Evolutionary conservation across 30 jellyfish, hydroid and myxozoan genomes (phyloP).

Genomic region (Hydra vulgaris): DNA sequence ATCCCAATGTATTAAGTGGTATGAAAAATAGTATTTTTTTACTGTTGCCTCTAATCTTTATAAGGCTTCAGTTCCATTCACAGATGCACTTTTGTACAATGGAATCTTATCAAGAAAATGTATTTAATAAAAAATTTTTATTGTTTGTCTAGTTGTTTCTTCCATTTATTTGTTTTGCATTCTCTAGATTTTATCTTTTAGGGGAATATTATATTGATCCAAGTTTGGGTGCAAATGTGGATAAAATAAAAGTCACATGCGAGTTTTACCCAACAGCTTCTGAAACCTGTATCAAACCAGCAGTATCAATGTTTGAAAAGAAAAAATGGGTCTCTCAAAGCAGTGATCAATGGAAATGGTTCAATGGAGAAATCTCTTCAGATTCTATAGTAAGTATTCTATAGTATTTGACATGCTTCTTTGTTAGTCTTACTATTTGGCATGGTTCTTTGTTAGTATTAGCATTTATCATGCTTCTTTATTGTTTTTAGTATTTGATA

Average conservation of each 20-base stretch:
- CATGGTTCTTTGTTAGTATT: not conserved
- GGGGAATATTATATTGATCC: conserved; percentile 92
- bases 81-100: not conserved
- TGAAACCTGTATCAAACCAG: conserved; percentile 65
- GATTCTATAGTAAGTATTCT: not conserved
- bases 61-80: not conserved
- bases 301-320: conserved; percentile 35
- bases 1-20: conserved; percentile 60
- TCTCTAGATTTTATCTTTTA: not conserved
- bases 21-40: not conserved
- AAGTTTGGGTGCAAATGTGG: conserved; percentile 65
- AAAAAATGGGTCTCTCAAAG: conserved; percentile 42
- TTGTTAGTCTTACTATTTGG: not conserved
- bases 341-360: conserved; percentile 14
- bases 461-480: not conserved
- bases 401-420: not conserved
- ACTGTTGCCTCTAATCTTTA: not conserved
- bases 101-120: not conserved
- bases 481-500: no score
- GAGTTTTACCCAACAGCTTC: conserved; percentile 33
- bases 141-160: not conserved
- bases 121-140: not conserved
- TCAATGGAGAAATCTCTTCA: conserved; percentile 10
- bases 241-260: conserved; percentile 58
- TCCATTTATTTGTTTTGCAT: not conserved